phyloP scores from a whole-genome alignment of 2,888 invertebrate species.

The Sphaerophoria taeniata region DNA sequence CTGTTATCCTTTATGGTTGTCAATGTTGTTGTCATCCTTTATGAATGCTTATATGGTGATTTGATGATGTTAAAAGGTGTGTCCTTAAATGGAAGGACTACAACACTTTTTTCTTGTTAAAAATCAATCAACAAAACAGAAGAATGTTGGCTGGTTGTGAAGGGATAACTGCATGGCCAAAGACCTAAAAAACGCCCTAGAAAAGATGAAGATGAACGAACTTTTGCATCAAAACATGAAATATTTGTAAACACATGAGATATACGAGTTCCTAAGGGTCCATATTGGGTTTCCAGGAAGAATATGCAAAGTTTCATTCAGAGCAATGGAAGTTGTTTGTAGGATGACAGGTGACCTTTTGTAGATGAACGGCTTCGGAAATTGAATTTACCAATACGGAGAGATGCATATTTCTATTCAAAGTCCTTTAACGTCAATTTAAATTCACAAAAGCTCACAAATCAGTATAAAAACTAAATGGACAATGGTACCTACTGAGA shows the following conservation, averaged over 20 bases:
- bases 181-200: constrained; percentile 34
- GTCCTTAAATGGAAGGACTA: constrained; percentile 43
- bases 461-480: too few species aligned
- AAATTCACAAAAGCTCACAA: too few species aligned
- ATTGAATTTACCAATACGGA: too few species aligned
- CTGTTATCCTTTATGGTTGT: constrained; percentile 11
- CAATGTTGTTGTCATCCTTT: constrained; percentile 35
- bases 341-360: too few species aligned
- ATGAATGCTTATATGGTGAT: constrained; percentile 10
- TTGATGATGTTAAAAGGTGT: constrained; percentile 63
- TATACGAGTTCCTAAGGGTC: not conserved
- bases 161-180: constrained; percentile 13
- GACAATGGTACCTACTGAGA: too few species aligned
- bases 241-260: constrained; percentile 50
- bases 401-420: too few species aligned
- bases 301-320: too few species aligned
- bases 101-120: constrained; percentile 47
- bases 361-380: too few species aligned
- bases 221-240: constrained; percentile 51
- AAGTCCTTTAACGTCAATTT: too few species aligned
- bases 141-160: constrained; percentile 22
- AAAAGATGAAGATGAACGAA: constrained; percentile 62
- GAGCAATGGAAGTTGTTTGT: too few species aligned
- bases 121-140: constrained; percentile 59
- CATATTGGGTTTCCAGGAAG: too few species aligned